phyloP scores from a whole-genome alignment of 2,888 invertebrate species.

The Belgica antarctica region DNA sequence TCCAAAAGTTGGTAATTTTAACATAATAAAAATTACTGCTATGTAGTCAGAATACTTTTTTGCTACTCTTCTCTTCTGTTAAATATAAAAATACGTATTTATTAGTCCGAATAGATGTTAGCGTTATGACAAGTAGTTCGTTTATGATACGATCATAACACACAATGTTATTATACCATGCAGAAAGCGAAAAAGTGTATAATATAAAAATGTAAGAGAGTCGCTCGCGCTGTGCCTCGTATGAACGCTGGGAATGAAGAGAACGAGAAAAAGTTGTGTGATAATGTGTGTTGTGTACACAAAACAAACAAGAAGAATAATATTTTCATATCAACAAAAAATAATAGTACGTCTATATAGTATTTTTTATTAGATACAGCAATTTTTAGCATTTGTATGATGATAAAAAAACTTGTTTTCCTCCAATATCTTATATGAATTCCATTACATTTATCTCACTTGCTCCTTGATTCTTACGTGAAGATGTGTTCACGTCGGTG shows the following conservation, averaged over 20 bases:
- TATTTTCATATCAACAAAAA: slow-evolving; percentile 43
- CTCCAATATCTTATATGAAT: slow-evolving; percentile 42
- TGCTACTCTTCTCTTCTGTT: slow-evolving; percentile 45
- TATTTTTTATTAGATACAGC: slow-evolving; percentile 43
- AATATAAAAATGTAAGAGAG: slow-evolving; percentile 30
- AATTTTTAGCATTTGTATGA: slow-evolving; percentile 42
- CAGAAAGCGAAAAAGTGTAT: slow-evolving; percentile 34
- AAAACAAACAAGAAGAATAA: slow-evolving; percentile 39
- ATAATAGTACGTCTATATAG: slow-evolving; percentile 43
- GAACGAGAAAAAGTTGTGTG: slow-evolving; percentile 36
- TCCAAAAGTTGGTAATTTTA: slow-evolving; percentile 36
- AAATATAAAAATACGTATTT: slow-evolving; percentile 45
- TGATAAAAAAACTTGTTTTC: slow-evolving; percentile 38
- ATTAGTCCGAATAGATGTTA: slow-evolving; percentile 54
- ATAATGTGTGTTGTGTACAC: slow-evolving; percentile 42
- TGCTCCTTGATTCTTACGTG: slow-evolving; percentile 21
- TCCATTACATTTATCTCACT: slow-evolving; percentile 43
- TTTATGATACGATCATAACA: slow-evolving; percentile 54
- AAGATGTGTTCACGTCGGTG: background rate
- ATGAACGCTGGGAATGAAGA: slow-evolving; percentile 14
- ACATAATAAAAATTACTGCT: slow-evolving; percentile 43
- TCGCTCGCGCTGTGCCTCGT: background rate
- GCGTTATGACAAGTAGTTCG: slow-evolving; percentile 57
- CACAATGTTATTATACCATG: slow-evolving; percentile 44
- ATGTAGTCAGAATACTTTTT: slow-evolving; percentile 43